A percentile compares a stretch with the other conserved stretches of the same genome.
These are phyloP conservation scores for Scaeva pyrastri DNA, from an alignment of 2,888 invertebrate species.

Conservation along the genomic window DNA sequence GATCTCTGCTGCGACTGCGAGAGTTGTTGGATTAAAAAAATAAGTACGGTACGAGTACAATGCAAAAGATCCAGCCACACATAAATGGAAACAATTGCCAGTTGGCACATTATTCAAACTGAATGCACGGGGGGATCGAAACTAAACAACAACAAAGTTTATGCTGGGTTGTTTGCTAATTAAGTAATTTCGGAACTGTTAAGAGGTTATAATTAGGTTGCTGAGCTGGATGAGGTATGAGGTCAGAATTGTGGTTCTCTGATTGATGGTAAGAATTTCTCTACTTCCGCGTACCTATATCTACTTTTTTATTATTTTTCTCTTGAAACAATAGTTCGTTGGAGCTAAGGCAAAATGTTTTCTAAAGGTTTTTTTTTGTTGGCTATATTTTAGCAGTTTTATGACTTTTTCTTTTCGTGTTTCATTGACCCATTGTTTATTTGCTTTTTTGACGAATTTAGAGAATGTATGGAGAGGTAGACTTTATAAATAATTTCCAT, in stretches of 20 bases:
- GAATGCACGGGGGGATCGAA: neutral
- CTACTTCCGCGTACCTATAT: slow-evolving; percentile 24
- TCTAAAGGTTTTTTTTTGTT: no score
- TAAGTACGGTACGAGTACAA: slow-evolving; percentile 7
- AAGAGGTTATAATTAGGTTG: slow-evolving; percentile 52
- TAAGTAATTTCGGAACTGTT: slow-evolving; percentile 56
- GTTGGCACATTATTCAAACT: slow-evolving; percentile 57
- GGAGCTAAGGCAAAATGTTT: neutral
- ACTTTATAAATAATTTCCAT: neutral
- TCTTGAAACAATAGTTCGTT: slow-evolving; percentile 21
- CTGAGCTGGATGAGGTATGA: slow-evolving; percentile 33
- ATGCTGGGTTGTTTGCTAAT: slow-evolving; percentile 47
- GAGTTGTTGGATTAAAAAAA: slow-evolving; percentile 40
- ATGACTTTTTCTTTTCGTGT: neutral
- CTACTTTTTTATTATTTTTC: neutral
- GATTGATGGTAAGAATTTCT: slow-evolving; percentile 40
- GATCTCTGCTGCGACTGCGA: slow-evolving; percentile 21
- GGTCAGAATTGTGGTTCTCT: slow-evolving; percentile 42
- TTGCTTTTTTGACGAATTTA: neutral
- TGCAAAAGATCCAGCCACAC: slow-evolving; percentile 43
- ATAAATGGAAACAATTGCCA: slow-evolving; percentile 66
- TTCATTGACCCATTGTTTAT: slow-evolving; percentile 4
- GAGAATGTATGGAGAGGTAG: neutral
- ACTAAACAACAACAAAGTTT: slow-evolving; percentile 25
- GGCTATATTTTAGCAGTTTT: neutral